phyloP scores from a whole-genome alignment of 2,797 vertebrate genomes.

The Ispidina picta region DNA sequence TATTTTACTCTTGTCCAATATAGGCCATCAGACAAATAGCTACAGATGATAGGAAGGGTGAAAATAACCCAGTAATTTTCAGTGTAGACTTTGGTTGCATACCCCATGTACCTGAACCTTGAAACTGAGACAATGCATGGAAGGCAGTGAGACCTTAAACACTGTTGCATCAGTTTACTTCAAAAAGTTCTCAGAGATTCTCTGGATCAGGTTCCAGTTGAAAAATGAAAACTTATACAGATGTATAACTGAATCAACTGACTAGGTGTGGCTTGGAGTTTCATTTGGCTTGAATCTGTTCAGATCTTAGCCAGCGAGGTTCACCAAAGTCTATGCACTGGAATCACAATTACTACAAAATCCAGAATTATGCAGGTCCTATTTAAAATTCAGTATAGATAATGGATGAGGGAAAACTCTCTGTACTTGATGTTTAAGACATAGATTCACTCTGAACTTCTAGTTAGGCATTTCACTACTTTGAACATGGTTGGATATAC shows the following conservation, averaged over 20 bases:
- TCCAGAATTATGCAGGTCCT: neutral
- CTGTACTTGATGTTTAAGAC: neutral
- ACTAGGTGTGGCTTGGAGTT: neutral
- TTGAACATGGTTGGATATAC: neutral
- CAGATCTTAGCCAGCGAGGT: neutral
- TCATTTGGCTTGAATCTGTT: neutral
- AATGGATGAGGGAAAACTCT: neutral
- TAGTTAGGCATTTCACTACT: neutral
- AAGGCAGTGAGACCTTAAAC: neutral
- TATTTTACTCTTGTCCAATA: neutral
- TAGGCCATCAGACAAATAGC: neutral
- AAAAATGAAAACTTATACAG: neutral
- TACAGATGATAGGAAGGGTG: neutral
- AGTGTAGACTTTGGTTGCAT: neutral
- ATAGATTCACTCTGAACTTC: neutral
- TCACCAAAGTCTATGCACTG: neutral
- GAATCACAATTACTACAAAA: neutral
- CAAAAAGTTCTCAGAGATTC: neutral
- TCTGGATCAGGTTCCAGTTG: neutral
- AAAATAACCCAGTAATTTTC: neutral
- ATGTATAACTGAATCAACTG: neutral
- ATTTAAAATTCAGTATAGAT: neutral
- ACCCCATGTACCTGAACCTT: neutral
- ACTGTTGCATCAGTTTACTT: neutral
- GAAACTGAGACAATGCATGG: neutral